Base-by-base conservation (phyloP, 1,140 invertebrate species). In the Cryptotermes secundus region DNA sequence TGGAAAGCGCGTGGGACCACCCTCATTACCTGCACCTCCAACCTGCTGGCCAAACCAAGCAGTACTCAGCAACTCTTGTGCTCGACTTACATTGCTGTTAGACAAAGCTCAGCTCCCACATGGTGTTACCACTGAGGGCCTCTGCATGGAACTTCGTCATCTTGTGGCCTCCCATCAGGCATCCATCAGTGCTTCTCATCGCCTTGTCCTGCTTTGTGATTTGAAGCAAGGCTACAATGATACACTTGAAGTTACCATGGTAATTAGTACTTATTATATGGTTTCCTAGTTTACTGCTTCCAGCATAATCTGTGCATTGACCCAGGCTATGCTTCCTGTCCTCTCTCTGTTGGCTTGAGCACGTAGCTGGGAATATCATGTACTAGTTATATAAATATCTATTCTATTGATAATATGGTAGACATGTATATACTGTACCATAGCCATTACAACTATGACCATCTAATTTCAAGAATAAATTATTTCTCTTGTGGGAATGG, bases 241-340 rank as follows among this genome's bases (percentile, higher is more conserved):
- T 87, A 95, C 95, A 4, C 91, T 98, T 79, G 96, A 97, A 90
- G 94, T 98, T n/a, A 96, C 96, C 26, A 91, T 97, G 91, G 95
- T 96, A n/a, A 84, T 81, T 34, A 42, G 34, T 59, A 34, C n/a
- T 79, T 6, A 49, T 49, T 16, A 49, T 81, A 3, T 49, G 19
- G 45, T 19, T 49, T 49, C 38, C 9, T 14, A 42, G 38, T 14
- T 42, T 42, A 42, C 0, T 42, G 38, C 38, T 42, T 42, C 16
- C 38, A 42, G 16, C 16, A 14, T 2, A 42, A 42, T 42, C 38
- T 42, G 3, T 42, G 38, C 38, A 42, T 6, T 12, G 9, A 42
- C 38, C 16, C 9, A 10, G 38, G 1, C 38, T 12, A 42, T 42
- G 38, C 38, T 42, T 42, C 1, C 38, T 42, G 38, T 14, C 9